Percentiles rank a stretch among this genome's conserved stretches.
Evolutionary conservation across 2,797 vertebrate species (phyloP).

Genomic region (Cephalopachus bancanus): DNA sequence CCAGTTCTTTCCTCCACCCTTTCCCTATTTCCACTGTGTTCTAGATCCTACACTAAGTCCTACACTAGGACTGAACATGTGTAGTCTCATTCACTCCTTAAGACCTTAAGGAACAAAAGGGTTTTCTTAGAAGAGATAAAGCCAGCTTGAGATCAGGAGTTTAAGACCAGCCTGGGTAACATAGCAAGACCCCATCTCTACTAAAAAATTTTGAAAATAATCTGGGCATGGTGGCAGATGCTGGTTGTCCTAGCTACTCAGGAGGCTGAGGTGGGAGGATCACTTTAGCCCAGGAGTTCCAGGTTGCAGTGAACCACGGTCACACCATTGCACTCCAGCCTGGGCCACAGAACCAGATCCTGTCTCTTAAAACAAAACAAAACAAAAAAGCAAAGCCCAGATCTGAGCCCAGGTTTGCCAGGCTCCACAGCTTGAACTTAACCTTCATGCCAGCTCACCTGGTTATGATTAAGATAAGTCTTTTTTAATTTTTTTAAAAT

Average conservation of each 20-base stretch:
- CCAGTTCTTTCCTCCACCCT: background rate
- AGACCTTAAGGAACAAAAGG: conserved; percentile 5
- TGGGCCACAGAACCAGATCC: too few species aligned
- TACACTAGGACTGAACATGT: background rate
- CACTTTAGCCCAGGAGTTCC: too few species aligned
- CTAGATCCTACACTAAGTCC: background rate
- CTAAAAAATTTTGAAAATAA: too few species aligned
- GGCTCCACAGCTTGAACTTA: background rate
- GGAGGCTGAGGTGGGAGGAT: too few species aligned
- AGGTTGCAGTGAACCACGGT: too few species aligned
- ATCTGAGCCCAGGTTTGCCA: conserved; percentile 10
- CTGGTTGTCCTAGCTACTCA: too few species aligned
- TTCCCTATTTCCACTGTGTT: background rate
- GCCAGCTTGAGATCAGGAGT: too few species aligned
- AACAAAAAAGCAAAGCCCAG: background rate
- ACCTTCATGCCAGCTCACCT: background rate
- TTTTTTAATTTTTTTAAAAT: background rate
- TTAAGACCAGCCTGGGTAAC: too few species aligned
- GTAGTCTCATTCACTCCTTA: background rate
- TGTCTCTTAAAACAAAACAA: too few species aligned
- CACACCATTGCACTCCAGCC: too few species aligned
- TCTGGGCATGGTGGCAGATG: too few species aligned
- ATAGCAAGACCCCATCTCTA: too few species aligned
- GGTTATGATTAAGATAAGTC: background rate
- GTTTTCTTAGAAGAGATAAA: background rate